These are phyloP conservation scores for Arrhopalites spinosus DNA, from an alignment of 2,888 invertebrate species.

Conservation along the genomic window DNA sequence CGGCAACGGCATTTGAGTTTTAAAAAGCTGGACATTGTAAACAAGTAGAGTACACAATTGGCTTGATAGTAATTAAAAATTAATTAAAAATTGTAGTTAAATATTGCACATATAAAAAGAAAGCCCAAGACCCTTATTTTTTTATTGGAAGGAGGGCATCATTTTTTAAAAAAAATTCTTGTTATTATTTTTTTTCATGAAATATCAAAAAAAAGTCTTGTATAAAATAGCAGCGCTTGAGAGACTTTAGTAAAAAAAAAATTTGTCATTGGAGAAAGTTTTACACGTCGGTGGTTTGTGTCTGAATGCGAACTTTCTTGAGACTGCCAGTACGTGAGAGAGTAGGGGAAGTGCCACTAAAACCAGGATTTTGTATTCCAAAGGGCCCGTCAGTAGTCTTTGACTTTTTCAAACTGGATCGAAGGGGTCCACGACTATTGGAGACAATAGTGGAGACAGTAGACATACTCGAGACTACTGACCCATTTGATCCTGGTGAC, in stretches of 20 bases:
- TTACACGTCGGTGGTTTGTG: slow-evolving; percentile 83
- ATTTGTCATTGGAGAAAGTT: too few species aligned
- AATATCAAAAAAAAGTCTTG: not conserved
- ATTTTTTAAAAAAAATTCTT: too few species aligned
- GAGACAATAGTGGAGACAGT: slow-evolving; percentile 55
- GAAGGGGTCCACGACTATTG: slow-evolving; percentile 69
- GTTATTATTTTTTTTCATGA: too few species aligned
- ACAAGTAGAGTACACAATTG: too few species aligned
- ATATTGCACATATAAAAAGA: too few species aligned
- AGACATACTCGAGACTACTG: slow-evolving; percentile 50
- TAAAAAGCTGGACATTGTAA: too few species aligned
- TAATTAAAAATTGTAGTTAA: too few species aligned
- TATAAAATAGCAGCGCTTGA: not conserved
- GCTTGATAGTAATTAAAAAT: too few species aligned
- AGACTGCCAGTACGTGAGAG: slow-evolving; percentile 83
- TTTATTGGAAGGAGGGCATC: too few species aligned
- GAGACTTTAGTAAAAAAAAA: too few species aligned
- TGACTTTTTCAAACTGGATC: slow-evolving; percentile 84
- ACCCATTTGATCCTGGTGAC: slow-evolving; percentile 46
- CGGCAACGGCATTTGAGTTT: too few species aligned
- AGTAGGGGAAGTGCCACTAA: slow-evolving; percentile 81
- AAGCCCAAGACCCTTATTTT: too few species aligned
- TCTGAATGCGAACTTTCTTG: slow-evolving; percentile 89
- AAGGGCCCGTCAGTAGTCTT: slow-evolving; percentile 67
- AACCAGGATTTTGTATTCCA: slow-evolving; percentile 86